A percentile compares a stretch with the other conserved stretches of the same genome.
These are phyloP conservation scores for Nicator chloris DNA, from an alignment of 2,113 vertebrate genomes.

Conservation along the genomic window DNA sequence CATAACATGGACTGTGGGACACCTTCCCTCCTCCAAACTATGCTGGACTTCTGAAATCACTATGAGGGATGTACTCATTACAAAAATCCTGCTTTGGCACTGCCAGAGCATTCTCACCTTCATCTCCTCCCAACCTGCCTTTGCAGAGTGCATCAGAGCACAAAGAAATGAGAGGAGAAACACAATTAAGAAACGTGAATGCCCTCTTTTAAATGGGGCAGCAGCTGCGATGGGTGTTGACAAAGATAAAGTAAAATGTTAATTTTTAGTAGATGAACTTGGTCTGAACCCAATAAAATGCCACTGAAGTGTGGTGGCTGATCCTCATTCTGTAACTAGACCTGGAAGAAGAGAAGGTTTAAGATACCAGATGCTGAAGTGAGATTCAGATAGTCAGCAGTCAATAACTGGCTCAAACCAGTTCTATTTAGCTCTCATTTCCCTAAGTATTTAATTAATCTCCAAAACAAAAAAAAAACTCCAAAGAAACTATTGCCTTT, in stretches of 20 bases:
- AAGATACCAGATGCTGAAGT: background rate
- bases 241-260: background rate
- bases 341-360: background rate
- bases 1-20: background rate
- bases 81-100: background rate
- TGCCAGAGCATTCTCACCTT: background rate
- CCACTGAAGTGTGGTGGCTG: background rate
- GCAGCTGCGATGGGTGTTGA: background rate
- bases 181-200: background rate
- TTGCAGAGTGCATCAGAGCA: background rate
- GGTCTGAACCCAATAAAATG: background rate
- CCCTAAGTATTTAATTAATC: conserved; percentile 54
- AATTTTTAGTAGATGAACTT: background rate
- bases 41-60: background rate
- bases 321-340: background rate
- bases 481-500: background rate
- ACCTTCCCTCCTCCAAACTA: background rate
- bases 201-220: background rate
- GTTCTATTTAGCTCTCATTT: conserved; percentile 34
- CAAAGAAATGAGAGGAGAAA: background rate
- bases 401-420: conserved; percentile 12
- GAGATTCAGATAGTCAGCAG: background rate
- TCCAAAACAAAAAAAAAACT: background rate
- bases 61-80: accelerated
- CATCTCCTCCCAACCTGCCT: background rate